A percentile compares a stretch with the other conserved stretches of the same genome.
These are phyloP conservation scores for Chlorocebus sabaeus DNA, from an alignment of 2,113 vertebrate species.

Conservation along the genomic window DNA sequence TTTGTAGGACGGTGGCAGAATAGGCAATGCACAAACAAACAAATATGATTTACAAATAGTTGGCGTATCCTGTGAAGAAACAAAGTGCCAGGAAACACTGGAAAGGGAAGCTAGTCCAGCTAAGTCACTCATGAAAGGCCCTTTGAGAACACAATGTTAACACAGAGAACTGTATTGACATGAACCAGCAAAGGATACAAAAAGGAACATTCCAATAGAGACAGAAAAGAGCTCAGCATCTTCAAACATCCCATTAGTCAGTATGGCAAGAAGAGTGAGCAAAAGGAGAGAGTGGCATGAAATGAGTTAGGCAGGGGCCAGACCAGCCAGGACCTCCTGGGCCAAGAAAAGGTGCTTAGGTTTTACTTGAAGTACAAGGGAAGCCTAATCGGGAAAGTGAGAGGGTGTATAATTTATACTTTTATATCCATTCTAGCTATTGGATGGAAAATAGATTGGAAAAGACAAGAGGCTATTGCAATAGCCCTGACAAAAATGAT, in stretches of 20 bases:
- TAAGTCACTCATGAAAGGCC: not conserved
- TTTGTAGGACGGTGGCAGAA: rapidly evolving
- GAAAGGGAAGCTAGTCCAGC: not conserved
- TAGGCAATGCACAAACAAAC: not conserved
- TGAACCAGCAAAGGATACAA: not conserved
- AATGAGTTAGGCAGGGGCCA: not conserved
- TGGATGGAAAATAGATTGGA: not conserved
- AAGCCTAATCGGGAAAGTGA: not conserved
- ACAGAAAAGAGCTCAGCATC: not conserved
- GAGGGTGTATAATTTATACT: not conserved
- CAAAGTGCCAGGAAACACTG: no score
- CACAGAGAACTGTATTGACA: not conserved
- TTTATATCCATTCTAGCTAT: not conserved
- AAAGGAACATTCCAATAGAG: not conserved
- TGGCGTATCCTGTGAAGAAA: not conserved
- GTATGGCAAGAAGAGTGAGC: not conserved
- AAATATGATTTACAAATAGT: not conserved
- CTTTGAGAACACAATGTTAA: not conserved
- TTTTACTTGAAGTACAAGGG: not conserved
- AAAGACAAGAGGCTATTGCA: not conserved
- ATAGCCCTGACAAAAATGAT: not conserved
- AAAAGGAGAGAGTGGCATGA: not conserved
- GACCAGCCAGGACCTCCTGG: not conserved
- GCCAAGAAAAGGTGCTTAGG: not conserved
- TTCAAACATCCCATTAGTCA: not conserved